These are phyloP conservation scores for Polyodon spathula DNA, from an alignment of 2,113 vertebrate genomes.

Conservation along the genomic window DNA sequence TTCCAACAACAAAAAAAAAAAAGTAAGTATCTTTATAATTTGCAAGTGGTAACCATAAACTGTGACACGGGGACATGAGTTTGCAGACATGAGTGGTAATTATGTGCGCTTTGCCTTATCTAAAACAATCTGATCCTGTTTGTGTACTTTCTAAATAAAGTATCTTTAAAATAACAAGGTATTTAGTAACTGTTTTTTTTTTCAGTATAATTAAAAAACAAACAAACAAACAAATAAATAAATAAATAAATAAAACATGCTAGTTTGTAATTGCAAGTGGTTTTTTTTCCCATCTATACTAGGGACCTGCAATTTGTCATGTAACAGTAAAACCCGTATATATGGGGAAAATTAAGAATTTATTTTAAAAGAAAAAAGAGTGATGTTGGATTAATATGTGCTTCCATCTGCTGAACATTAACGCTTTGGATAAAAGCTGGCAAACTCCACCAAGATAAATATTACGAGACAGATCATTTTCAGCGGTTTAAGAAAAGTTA, in stretches of 20 bases:
- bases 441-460: conserved; percentile 9
- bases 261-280: conserved; percentile 15
- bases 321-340: too few relatives aligned
- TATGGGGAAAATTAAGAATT: too few relatives aligned
- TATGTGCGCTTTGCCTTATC: conserved; percentile 84
- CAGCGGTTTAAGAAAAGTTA: background rate
- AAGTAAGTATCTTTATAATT: conserved; percentile 72
- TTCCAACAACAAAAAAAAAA: conserved; percentile 34
- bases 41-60: conserved; percentile 74
- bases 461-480: conserved; percentile 10
- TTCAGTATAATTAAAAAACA: too few relatives aligned
- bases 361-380: too few relatives aligned
- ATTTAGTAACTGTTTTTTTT: conserved; percentile 18
- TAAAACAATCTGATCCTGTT: conserved; percentile 70
- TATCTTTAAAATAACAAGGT: conserved; percentile 68
- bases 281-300: too few relatives aligned
- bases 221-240: too few relatives aligned
- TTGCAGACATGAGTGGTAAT: conserved; percentile 67
- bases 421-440: conserved; percentile 14
- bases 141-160: conserved; percentile 98
- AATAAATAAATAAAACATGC: too few relatives aligned
- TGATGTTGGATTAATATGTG: conserved; percentile 4
- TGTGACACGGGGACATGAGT: conserved; percentile 73
- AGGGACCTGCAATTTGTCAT: too few relatives aligned
- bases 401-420: conserved; percentile 15